phyloP scores from a whole-genome alignment of 2,888 invertebrate species.

The Gastrophysa polygoni region DNA sequence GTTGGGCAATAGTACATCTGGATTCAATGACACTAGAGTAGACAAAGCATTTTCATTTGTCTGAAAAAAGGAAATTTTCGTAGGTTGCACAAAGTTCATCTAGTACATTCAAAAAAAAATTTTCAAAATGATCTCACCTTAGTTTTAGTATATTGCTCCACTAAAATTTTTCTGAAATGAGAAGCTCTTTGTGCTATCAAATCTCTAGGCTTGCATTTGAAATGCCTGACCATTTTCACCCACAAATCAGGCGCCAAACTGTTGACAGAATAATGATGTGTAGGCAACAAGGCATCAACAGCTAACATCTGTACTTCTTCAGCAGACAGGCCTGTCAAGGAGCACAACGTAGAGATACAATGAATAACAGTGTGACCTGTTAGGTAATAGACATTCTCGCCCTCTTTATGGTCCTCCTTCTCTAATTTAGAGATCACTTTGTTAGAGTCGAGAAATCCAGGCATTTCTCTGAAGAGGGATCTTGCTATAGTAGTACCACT shows the following conservation, averaged over 20 bases:
- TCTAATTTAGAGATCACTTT: constrained; percentile 58
- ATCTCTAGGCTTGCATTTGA: constrained; percentile 64
- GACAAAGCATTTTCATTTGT: constrained; percentile 75
- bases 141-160: constrained; percentile 60
- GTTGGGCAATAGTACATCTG: constrained; percentile 68
- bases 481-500: constrained; percentile 66
- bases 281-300: constrained; percentile 70
- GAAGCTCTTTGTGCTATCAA: constrained; percentile 66
- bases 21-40: constrained; percentile 69
- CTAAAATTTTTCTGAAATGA: constrained; percentile 66
- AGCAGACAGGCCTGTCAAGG: constrained; percentile 50
- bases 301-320: constrained; percentile 67
- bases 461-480: constrained; percentile 70
- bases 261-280: constrained; percentile 76
- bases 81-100: too few species aligned
- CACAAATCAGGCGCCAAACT: constrained; percentile 69
- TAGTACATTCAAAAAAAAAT: too few species aligned
- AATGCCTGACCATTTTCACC: constrained; percentile 67
- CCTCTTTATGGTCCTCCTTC: constrained; percentile 52
- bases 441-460: constrained; percentile 68
- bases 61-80: constrained; percentile 40
- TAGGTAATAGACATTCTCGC: constrained; percentile 64
- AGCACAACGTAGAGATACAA: constrained; percentile 57
- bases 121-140: constrained; percentile 39
- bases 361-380: constrained; percentile 55